Evolutionary conservation across 2,797 vertebrate species (phyloP), one percentile per base, ranked within the genome.

Genomic region (Meriones psammophilus): DNA sequence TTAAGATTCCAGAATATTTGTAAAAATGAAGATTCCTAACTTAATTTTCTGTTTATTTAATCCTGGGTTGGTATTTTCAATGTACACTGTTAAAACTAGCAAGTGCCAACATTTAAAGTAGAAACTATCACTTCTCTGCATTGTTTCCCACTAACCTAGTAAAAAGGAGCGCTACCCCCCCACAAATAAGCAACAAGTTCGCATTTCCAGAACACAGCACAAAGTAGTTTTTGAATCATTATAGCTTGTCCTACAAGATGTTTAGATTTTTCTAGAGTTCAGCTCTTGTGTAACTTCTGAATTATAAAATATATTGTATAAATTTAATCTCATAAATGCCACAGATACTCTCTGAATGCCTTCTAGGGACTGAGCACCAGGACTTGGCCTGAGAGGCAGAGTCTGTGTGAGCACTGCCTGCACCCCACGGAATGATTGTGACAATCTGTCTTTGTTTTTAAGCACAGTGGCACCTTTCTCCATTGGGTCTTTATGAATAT

Each of bases 1-100:
- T n/a, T 56, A 95, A 36, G 54, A 88, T 87, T 92, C 69, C 46
- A 90, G 56, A 42, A 93, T 88, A 88, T 46, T 83, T 77, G 89
- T 87, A 30, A 92, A 94, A 62, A 62, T 58, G 77, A 71, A 26
- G 15, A 74, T 33, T 88, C 46, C 30, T 89, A 30, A 89, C 42
- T 91, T n/a, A 83, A 54, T 42, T 81, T 89, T 81, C 13, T 87
- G 60, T 60, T 94, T 88, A 88, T 68, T 87, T 74, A 69, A n/a
- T 30, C 22, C 50, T 64, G 9, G 62, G 50, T n/a, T 58, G 74
- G 9, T 12, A 89, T 71, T 22, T 18, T 0, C 46, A 73, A 66
- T 18, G 33, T 4, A 87, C 26, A 66, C 15, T 54, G 66, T 78
- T 92, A 84, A 89, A 89, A 39, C 46, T 1, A 30, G 42, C 8